Percentiles rank a stretch among this genome's conserved stretches.
phyloP scores from a whole-genome alignment of 1,140 invertebrate species.

The Adoxophyes honmai region DNA sequence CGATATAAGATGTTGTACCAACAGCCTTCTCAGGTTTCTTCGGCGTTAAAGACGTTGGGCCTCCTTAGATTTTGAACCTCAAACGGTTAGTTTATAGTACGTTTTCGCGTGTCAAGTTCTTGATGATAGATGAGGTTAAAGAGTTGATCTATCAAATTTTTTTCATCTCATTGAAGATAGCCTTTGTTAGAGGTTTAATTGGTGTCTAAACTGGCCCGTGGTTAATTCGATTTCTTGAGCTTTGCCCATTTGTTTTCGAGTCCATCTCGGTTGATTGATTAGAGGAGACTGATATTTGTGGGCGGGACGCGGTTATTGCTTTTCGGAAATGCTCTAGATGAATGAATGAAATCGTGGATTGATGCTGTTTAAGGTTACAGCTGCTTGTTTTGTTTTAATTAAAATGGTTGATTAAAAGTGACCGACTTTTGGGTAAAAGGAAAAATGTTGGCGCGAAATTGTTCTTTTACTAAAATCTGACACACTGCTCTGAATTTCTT shows the following conservation, averaged over 20 bases:
- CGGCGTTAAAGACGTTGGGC: not conserved
- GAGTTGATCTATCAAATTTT: constrained; percentile 74
- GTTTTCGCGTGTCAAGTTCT: constrained; percentile 19
- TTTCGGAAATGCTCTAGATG: constrained; percentile 23
- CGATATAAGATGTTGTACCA: constrained; percentile 76
- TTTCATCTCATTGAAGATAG: constrained; percentile 70
- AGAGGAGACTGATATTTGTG: constrained; percentile 42
- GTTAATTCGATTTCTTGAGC: constrained; percentile 69
- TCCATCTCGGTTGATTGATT: constrained; percentile 74
- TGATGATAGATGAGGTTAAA: constrained; percentile 69
- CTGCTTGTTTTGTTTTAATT: constrained; percentile 1
- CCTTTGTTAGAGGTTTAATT: constrained; percentile 74
- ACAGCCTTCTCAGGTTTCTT: constrained; percentile 62
- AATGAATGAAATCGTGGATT: constrained; percentile 13
- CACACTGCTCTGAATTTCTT: too few species aligned
- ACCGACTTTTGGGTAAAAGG: too few species aligned
- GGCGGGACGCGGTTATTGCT: constrained; percentile 27
- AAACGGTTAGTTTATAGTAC: constrained; percentile 20
- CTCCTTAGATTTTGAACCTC: constrained; percentile 28
- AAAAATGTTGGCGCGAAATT: too few species aligned
- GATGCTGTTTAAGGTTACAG: not conserved
- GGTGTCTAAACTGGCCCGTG: constrained; percentile 65
- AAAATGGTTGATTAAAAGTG: not conserved
- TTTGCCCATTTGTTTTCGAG: constrained; percentile 65
- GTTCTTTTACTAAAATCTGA: too few species aligned